Base-by-base conservation (phyloP, 2,113 vertebrate species). In the Austrofundulus limnaeus region DNA sequence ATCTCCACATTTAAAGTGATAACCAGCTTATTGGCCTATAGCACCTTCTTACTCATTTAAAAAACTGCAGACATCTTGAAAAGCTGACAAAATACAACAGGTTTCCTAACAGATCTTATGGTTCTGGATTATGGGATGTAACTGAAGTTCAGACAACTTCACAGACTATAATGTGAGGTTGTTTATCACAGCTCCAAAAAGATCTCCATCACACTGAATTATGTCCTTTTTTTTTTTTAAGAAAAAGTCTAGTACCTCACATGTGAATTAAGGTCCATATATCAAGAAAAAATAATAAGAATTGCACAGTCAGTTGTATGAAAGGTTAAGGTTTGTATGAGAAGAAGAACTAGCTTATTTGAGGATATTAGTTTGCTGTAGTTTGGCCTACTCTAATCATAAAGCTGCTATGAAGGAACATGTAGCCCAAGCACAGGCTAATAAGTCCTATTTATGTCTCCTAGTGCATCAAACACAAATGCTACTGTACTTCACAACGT, bases 401-500 rank as follows among this genome's bases (percentile, higher is more conserved):
- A 75, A 57, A 70, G 72, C 70, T n/a, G 25, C 57, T 73, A 64
- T 69, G 66, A 70, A 61, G 43, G 41, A 85, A 82, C 58, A 69
- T 73, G 65, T 66, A 68, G 47, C 79, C 83, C 28, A 3, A 62
- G 6, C 34, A 38, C 1, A 23, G 64, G 78, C 76, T 71, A 10
- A 70, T 46, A 66, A 77, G 81, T 85, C 81, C 56, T 69, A 75
- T 66, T 57, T 50, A 80, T 39, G 21, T 83, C 52, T 82, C 50
- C 34, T 17, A 81, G 82, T 81, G 81, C 77, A 78, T 82, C 28
- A 77, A 87, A 81, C 56, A 69, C 81, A 72, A 80, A 83, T 66
- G 66, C 83, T 84, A 85, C n/a, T n/a, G n/a, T n/a, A n/a, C 83
- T 81, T 75, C 80, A 88, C 70, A 41, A 87, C 54, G 76, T 69